These are phyloP conservation scores for Clivina fossor DNA, from an alignment of 2,888 invertebrate species.

Conservation along the genomic window DNA sequence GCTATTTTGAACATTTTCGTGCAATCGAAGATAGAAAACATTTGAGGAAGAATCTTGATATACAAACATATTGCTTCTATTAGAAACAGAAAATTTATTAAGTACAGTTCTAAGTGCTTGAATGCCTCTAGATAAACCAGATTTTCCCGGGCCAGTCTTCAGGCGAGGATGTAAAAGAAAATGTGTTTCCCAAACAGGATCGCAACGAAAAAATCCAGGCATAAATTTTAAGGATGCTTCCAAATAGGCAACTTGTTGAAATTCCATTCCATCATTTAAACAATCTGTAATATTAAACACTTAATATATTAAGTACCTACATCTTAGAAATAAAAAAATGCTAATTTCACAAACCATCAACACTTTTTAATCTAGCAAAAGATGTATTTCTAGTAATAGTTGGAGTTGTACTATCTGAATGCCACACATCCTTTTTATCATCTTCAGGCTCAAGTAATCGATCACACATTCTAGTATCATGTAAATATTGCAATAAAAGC, in stretches of 20 bases:
- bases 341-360: constrained; percentile 47
- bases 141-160: constrained; percentile 63
- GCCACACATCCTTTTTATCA: constrained; percentile 45
- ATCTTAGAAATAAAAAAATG: neutral
- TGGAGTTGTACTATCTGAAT: constrained; percentile 43
- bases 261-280: constrained; percentile 48
- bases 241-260: constrained; percentile 48
- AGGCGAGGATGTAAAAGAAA: constrained; percentile 72
- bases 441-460: constrained; percentile 66
- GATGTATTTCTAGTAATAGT: constrained; percentile 46
- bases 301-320: neutral
- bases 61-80: constrained; percentile 76
- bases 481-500: constrained; percentile 66
- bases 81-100: constrained; percentile 69
- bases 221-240: constrained; percentile 56
- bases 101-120: constrained; percentile 66
- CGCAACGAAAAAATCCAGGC: constrained; percentile 73
- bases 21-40: constrained; percentile 61
- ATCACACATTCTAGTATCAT: constrained; percentile 67
- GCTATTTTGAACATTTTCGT: constrained; percentile 51
- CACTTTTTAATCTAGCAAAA: constrained; percentile 48
- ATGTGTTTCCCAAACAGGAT: constrained; percentile 70
- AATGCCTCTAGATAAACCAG: constrained; percentile 63
- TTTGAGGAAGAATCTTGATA: constrained; percentile 65
- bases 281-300: constrained; percentile 37